phyloP scores from a whole-genome alignment of 1,140 invertebrate genomes.

The Lerema accius region DNA sequence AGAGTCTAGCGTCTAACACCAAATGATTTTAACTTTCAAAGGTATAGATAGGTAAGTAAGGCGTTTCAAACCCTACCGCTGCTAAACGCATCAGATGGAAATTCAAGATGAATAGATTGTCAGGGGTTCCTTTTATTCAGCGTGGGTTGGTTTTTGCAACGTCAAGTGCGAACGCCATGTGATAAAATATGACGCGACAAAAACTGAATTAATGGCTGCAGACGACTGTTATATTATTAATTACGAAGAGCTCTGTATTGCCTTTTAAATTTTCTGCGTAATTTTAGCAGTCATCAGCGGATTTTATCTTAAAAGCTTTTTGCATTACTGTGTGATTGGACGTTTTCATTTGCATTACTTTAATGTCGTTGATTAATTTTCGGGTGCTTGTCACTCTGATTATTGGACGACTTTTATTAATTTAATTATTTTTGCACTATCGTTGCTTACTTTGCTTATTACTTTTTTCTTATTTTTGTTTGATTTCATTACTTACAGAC shows the following conservation, averaged over 20 bases:
- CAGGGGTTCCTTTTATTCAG: conserved; percentile 37
- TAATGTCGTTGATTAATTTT: neutral
- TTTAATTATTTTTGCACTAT: no score
- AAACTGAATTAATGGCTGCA: conserved; percentile 57
- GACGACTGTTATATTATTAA: conserved; percentile 58
- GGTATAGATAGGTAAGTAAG: no score
- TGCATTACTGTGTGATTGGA: neutral
- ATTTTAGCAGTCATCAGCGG: conserved; percentile 6
- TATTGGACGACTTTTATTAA: no score
- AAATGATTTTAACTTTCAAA: no score
- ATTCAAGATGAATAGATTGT: conserved; percentile 54
- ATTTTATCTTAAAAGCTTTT: conserved; percentile 18
- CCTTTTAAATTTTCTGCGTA: conserved; percentile 29
- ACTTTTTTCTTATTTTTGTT: no score
- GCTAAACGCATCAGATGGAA: conserved; percentile 30
- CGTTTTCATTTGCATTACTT: conserved; percentile 1
- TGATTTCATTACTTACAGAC: no score
- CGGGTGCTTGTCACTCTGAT: no score
- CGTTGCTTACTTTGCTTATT: no score
- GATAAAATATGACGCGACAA: conserved; percentile 60
- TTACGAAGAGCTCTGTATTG: conserved; percentile 43
- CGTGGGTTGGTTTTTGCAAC: conserved; percentile 40
- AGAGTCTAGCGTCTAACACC: no score
- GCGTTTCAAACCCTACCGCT: no score
- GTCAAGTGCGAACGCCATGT: conserved; percentile 47